Evolutionary conservation across 2,888 invertebrate species (phyloP).

Genomic region (Xestia rhomboidea): DNA sequence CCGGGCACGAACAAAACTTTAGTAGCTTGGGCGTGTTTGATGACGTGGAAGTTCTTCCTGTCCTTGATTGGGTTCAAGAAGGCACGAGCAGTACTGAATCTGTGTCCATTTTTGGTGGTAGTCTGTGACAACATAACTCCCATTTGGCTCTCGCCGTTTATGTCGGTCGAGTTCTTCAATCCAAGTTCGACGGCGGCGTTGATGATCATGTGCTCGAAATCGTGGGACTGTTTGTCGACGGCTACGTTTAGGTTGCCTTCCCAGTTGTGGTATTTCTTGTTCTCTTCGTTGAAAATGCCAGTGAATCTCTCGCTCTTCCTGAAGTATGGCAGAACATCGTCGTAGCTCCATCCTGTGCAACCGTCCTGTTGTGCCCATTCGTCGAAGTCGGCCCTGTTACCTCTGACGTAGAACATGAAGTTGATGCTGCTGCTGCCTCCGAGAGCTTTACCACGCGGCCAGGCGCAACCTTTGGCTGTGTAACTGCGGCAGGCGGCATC

Average conservation of each 20-base stretch:
- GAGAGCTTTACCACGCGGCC: conserved; percentile 92
- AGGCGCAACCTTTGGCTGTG: conserved; percentile 80
- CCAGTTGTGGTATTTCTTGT: conserved; percentile 88
- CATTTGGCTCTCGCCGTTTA: conserved; percentile 92
- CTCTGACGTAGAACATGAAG: conserved; percentile 91
- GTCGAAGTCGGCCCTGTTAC: conserved; percentile 89
- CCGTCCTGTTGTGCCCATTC: conserved; percentile 88
- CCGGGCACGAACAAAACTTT: conserved; percentile 90
- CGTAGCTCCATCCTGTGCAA: conserved; percentile 93
- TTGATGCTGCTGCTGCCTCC: conserved; percentile 92
- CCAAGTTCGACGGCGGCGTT: conserved; percentile 92
- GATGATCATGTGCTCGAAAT: conserved; percentile 90
- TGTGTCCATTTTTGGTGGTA: conserved; percentile 92
- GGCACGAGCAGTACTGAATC: conserved; percentile 94
- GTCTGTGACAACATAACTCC: conserved; percentile 93
- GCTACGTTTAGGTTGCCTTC: conserved; percentile 91
- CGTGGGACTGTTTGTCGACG: conserved; percentile 89
- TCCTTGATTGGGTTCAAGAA: conserved; percentile 91
- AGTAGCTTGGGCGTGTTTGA: conserved; percentile 90
- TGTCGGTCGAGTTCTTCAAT: conserved; percentile 90
- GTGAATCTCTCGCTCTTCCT: conserved; percentile 88
- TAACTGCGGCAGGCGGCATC: conserved; percentile 82
- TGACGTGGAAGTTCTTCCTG: conserved; percentile 92
- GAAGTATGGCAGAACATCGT: conserved; percentile 92
- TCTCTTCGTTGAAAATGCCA: conserved; percentile 82